These are phyloP conservation scores for Sesia apiformis DNA, from an alignment of 2,888 invertebrate genomes.

Conservation along the genomic window DNA sequence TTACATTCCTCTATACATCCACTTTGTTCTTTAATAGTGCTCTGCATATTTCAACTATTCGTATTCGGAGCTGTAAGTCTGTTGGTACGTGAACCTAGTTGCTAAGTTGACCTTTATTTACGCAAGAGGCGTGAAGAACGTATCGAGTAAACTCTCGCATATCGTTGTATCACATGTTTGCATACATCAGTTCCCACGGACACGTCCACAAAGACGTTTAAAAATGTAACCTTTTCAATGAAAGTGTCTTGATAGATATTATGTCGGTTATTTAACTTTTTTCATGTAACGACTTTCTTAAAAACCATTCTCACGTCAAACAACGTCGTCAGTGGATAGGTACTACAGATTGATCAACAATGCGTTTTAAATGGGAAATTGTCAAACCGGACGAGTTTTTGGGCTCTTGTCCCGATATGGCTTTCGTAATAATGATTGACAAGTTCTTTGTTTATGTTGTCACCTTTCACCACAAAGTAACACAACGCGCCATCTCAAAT, in stretches of 20 bases:
- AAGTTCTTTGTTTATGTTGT: slow-evolving; percentile 9
- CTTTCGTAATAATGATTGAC: slow-evolving; percentile 24
- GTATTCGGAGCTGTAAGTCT: background rate
- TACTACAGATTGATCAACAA: slow-evolving; percentile 30
- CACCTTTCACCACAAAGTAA: slow-evolving; percentile 7
- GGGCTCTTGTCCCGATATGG: slow-evolving; percentile 13
- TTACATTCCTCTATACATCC: background rate
- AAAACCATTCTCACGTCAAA: slow-evolving; percentile 16
- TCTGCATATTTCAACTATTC: background rate
- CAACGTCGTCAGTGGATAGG: slow-evolving; percentile 19
- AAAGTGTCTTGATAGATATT: slow-evolving; percentile 26
- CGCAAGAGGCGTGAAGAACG: slow-evolving; percentile 51
- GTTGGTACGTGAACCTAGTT: background rate
- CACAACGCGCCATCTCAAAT: background rate
- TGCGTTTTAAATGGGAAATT: slow-evolving; percentile 18
- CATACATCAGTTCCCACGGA: slow-evolving; percentile 54
- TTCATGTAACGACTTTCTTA: no score
- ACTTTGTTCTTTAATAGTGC: background rate
- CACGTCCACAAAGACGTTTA: slow-evolving; percentile 15
- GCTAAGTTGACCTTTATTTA: slow-evolving; percentile 44
- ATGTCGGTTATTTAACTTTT: no score
- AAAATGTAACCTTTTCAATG: slow-evolving; percentile 37
- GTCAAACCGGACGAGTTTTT: slow-evolving; percentile 20
- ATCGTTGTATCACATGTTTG: slow-evolving; percentile 26
- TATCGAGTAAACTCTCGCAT: slow-evolving; percentile 38